These are phyloP conservation scores for Halocynthia roretzi DNA, from an alignment of 23 tunicate genomes.

Conservation along the genomic window DNA sequence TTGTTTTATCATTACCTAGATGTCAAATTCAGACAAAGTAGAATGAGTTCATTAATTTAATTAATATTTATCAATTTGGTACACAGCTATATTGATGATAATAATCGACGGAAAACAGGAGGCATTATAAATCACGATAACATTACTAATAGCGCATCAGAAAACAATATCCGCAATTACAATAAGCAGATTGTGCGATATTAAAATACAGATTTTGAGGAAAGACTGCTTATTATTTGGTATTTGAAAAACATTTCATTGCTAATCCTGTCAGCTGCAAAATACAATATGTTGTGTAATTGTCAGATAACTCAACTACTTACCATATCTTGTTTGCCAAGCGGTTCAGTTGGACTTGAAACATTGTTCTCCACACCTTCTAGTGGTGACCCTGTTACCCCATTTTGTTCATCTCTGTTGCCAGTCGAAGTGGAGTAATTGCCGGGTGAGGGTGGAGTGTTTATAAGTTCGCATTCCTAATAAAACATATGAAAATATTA, in stretches of 20 bases:
- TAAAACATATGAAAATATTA: not conserved
- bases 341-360: conserved; percentile 9
- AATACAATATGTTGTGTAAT: not conserved
- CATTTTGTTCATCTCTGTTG: conserved; percentile 2
- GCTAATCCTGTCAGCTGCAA: not conserved
- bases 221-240: too few species aligned
- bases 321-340: conserved; percentile 5
- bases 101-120: not conserved
- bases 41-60: too few species aligned
- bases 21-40: too few species aligned
- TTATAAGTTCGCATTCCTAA: conserved; percentile 67
- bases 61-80: too few species aligned
- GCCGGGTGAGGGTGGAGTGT: conserved; percentile 86
- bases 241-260: not conserved
- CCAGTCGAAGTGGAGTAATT: conserved; percentile 19
- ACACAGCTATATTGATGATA: too few species aligned
- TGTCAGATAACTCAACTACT: not conserved
- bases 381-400: conserved; percentile 7
- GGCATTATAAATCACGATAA: not conserved
- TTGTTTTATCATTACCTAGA: conserved; percentile 4
- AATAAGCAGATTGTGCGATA: too few species aligned
- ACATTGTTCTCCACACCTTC: conserved; percentile 11
- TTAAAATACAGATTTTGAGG: too few species aligned
- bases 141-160: too few species aligned
- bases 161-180: too few species aligned